Conservation (phyloP, 2,797 vertebrate genomes). For the Potorous gilbertii region DNA sequence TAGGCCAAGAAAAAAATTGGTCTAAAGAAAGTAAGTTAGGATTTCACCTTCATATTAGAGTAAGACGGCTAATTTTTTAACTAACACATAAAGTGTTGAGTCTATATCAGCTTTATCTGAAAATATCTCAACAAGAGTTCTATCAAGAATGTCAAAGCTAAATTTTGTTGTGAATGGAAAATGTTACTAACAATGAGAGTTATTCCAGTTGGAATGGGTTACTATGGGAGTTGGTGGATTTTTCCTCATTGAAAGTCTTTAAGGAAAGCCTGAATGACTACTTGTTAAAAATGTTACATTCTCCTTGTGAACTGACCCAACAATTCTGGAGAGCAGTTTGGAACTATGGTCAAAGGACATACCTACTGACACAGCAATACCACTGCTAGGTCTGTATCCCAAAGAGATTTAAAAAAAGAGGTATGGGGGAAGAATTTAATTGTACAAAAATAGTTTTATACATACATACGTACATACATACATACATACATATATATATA, state of each 20-base stretch:
- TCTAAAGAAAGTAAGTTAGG: neutral
- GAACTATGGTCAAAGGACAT: neutral
- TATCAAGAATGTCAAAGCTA: neutral
- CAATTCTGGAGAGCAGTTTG: neutral
- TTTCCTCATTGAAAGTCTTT: neutral
- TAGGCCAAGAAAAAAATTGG: neutral
- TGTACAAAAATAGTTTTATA: neutral
- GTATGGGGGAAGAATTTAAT: neutral
- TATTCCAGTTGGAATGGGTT: neutral
- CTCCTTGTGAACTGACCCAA: neutral
- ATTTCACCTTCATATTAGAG: neutral
- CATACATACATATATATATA: no score
- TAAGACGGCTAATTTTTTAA: neutral
- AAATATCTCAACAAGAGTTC: neutral
- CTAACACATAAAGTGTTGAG: neutral
- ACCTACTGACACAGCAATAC: neutral
- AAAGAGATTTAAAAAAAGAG: neutral
- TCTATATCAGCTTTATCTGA: neutral
- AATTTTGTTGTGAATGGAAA: neutral
- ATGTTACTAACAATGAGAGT: neutral
- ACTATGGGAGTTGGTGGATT: neutral
- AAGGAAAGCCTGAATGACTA: neutral
- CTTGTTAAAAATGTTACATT: neutral
- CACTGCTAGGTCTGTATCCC: neutral
- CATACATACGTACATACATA: no score